Base-by-base conservation (phyloP, 1,140 invertebrate species). In the Ridgeia piscesae region DNA sequence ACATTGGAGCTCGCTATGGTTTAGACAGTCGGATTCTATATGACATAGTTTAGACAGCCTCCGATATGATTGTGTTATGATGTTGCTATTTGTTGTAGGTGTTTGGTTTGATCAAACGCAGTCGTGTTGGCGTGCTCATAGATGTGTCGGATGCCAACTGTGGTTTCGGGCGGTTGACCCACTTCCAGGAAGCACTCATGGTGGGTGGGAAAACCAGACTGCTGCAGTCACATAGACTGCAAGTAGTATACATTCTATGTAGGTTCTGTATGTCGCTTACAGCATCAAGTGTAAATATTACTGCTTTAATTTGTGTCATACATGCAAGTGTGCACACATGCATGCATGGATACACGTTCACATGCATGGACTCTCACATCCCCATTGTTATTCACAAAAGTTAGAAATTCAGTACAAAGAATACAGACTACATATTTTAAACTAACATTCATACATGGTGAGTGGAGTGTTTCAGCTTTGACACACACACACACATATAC, bases 141-240 rank as follows among this genome's bases (percentile, higher is more conserved):
- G 96, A 96, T 92, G 94, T 93, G 35, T 96, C 95, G 33, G 95
- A 96, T 95, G 94, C 95, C 35, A 96, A 96, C 93, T 94, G 94
- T 92, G 95, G 95, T 0, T 95, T 95, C 94, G 95, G 95, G 21
- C 93, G 95, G 89, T 94, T 95, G 27, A 94, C 95, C 88, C 94
- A 94, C 35, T 94, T 95, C 48, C 94, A 95, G 92, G 95, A 96
- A 77, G 94, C 95, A 92, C 93, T 96, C 0, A 93, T 96, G 93
- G 95, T 96, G 93, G 94, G 94, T 94, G 91, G 91, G 31, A 33
- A 27, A 90, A n/a, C 6, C 6, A 31, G 31, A 4, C 34, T 14
- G 89, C 89, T 4, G 89, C 89, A 90, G 58, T 77, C 58, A 77
- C 58, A 77, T 21, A 17, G 27, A 77, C 11, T 77, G 58, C 58